Conservation (phyloP, 2,113 vertebrate genomes). For the Chionodraco myersi region DNA sequence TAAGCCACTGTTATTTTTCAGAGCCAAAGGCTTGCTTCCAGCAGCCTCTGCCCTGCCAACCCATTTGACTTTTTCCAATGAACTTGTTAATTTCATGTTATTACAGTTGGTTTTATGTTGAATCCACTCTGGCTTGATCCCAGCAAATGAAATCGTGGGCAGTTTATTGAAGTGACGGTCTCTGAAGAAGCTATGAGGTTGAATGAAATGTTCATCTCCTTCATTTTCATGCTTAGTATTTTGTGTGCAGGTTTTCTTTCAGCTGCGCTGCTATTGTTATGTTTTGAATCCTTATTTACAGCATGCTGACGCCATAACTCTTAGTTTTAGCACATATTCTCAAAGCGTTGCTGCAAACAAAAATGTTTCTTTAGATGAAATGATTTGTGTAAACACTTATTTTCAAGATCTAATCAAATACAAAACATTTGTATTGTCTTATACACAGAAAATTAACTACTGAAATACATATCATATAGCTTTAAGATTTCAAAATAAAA, state of each 20-base stretch:
- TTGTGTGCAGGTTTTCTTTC: conserved; percentile 43
- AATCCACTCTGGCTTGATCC: conserved; percentile 75
- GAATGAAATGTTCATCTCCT: conserved; percentile 56
- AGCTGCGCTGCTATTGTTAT: conserved; percentile 21
- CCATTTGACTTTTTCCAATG: conserved; percentile 57
- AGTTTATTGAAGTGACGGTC: conserved; percentile 76
- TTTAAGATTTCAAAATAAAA: neutral
- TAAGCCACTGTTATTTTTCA: conserved; percentile 64
- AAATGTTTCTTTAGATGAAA: conserved; percentile 25
- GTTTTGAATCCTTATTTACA: conserved; percentile 40
- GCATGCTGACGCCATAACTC: conserved; percentile 4
- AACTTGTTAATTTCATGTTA: conserved; percentile 77
- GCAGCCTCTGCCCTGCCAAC: conserved; percentile 14
- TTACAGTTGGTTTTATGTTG: conserved; percentile 75
- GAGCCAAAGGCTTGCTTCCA: conserved; percentile 55
- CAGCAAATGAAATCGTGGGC: conserved; percentile 74
- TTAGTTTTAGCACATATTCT: conserved; percentile 15
- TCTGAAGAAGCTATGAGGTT: conserved; percentile 65
- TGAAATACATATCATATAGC: neutral
- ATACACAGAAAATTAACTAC: neutral
- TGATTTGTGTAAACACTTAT: neutral
- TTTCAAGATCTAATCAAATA: neutral
- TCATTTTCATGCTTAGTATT: conserved; percentile 29
- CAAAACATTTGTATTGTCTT: neutral
- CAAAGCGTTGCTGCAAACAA: conserved; percentile 15